These are phyloP conservation scores for Zapornia atra DNA, from an alignment of 2,113 vertebrate genomes.

Conservation along the genomic window DNA sequence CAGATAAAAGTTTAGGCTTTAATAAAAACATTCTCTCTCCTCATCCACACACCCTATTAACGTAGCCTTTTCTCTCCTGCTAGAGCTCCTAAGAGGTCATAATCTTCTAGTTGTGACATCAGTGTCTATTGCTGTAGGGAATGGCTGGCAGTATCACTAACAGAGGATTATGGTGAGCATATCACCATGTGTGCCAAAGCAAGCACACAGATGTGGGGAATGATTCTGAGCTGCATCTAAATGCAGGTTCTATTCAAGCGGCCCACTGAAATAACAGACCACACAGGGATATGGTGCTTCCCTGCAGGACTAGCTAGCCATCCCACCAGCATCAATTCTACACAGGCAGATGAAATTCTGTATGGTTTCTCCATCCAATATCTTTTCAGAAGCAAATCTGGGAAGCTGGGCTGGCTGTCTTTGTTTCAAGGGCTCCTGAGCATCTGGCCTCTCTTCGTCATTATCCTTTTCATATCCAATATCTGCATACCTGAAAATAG, in stretches of 20 bases:
- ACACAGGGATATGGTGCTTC: not conserved
- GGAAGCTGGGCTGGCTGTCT: not conserved
- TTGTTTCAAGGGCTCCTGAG: not conserved
- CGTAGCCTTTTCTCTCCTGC: not conserved
- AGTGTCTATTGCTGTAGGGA: conserved; percentile 4
- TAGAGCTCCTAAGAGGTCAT: conserved; percentile 28
- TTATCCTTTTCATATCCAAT: not conserved
- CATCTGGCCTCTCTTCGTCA: not conserved
- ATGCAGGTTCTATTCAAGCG: not conserved
- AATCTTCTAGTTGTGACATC: conserved; percentile 45
- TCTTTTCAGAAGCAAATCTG: not conserved
- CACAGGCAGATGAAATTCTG: not conserved
- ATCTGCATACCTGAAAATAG: not conserved
- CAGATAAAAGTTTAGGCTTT: not conserved
- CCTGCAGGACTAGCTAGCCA: rapidly evolving
- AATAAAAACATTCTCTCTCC: not conserved
- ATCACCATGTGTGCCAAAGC: not conserved
- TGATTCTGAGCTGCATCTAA: not conserved
- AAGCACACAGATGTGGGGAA: not conserved
- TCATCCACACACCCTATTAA: conserved; percentile 5
- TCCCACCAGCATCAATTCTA: not conserved
- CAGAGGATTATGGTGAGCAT: conserved; percentile 32
- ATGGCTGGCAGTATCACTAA: conserved; percentile 17
- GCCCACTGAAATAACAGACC: not conserved
- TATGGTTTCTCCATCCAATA: not conserved